Evolutionary conservation across 2,113 vertebrate genomes (phyloP), one percentile per base, ranked within the genome.

Genomic region (Gallinago undulata): DNA sequence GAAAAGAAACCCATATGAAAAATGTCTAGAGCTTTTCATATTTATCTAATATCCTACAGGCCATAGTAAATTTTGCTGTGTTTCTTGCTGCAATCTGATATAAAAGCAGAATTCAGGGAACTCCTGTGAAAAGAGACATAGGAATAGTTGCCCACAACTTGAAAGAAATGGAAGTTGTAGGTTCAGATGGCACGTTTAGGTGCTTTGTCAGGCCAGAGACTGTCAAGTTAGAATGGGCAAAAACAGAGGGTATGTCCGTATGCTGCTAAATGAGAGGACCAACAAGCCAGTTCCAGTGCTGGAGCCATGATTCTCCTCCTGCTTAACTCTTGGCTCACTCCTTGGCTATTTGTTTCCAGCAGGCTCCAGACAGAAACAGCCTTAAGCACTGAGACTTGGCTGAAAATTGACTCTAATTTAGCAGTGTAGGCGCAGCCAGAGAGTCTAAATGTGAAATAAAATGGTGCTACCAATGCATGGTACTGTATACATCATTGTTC

Each of bases 361-460:
- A 93, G 74, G 69, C 66, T 96, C 43, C 87, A 96, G 87, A 95
- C 93, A 95, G 94, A 96, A 94, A 94, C 77, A 93, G 86, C 93
- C 95, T 90, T 82, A 45, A 96, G 94, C 93, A 68, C 53, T 78
- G 93, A 95, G 94, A 87, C 91, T 96, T 96, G 95, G 94, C 81
- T 79, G 91, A 87, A 96, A 91, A 78, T 47, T 84, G 6, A 28
- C 69, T 82, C 16, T 93, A 89, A 95, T 95, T 97, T 93, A 96
- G 57, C 39, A 66, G n/a, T 7, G 33, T 66, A 93, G 89, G 70
- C 5, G 57, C 66, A 94, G 89, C 87, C 95, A 94, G 74, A 90
- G 83, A 93, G 85, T 81, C 76, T 97, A 94, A 90, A 89, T 75
- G 48, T n/a, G 19, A 89, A 84, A 25, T 62, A 63, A 64, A 85